A percentile compares a stretch with the other conserved stretches of the same genome.
phyloP scores from a whole-genome alignment of 2,113 vertebrate genomes.

The cat (Felis catus) region DNA sequence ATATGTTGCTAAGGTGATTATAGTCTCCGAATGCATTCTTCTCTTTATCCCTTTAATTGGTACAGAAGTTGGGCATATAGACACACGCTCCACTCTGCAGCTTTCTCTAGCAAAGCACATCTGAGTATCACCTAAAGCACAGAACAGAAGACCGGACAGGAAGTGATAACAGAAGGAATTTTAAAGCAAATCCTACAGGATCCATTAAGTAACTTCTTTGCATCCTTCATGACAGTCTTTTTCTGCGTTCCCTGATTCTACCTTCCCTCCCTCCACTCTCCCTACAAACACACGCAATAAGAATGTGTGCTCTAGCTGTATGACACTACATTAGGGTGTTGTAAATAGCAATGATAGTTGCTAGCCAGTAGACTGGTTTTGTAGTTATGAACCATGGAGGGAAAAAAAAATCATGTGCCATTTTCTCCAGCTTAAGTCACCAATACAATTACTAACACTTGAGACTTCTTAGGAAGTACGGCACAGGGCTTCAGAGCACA shows the following conservation, averaged over 20 bases:
- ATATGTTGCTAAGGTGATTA: not conserved
- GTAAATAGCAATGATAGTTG: rapidly evolving
- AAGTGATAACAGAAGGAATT: not conserved
- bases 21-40: not conserved
- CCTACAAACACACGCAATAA: too few relatives aligned
- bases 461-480: not conserved
- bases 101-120: not conserved
- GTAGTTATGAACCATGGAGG: not conserved
- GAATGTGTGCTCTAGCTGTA: too few relatives aligned
- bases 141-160: not conserved
- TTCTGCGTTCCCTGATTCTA: not conserved
- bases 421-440: not conserved
- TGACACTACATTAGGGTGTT: not conserved
- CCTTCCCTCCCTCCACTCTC: too few relatives aligned
- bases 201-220: not conserved
- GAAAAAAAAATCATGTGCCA: not conserved
- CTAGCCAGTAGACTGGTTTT: not conserved
- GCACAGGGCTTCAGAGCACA: not conserved
- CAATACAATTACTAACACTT: not conserved
- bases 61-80: not conserved
- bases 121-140: not conserved
- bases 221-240: not conserved
- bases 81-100: not conserved
- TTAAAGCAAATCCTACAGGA: not conserved
- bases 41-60: not conserved